These are phyloP conservation scores for Rhinopithecus roxellana DNA, from an alignment of 2,113 vertebrate genomes.

Conservation along the genomic window DNA sequence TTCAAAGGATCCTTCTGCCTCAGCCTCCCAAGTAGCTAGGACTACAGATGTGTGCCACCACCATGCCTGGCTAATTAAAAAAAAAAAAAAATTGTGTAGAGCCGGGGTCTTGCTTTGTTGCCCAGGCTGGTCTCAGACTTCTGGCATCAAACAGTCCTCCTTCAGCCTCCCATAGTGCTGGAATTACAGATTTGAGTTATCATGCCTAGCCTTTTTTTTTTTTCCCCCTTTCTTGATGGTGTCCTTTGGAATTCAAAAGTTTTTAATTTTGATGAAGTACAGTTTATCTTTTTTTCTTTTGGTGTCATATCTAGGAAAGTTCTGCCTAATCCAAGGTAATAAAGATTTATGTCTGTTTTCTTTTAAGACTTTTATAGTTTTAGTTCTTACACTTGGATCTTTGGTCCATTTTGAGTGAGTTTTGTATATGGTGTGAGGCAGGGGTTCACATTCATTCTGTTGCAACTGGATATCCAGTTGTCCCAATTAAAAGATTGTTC, in stretches of 20 bases:
- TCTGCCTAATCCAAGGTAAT: background rate
- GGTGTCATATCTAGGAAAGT: background rate
- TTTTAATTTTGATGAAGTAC: background rate
- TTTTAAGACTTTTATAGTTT: background rate
- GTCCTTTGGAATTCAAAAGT: background rate
- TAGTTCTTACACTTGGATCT: background rate
- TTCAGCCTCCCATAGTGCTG: too few species aligned
- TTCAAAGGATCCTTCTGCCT: too few species aligned
- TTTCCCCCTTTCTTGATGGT: background rate
- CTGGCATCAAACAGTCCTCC: too few species aligned
- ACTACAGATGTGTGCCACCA: too few species aligned
- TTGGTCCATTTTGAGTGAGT: background rate
- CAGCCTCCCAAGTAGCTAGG: too few species aligned
- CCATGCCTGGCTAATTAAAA: too few species aligned
- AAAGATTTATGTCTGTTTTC: background rate
- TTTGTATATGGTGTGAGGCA: background rate
- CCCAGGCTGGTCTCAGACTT: too few species aligned
- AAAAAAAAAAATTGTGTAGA: too few species aligned
- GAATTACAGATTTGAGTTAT: too few species aligned
- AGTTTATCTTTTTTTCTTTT: background rate
- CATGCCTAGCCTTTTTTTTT: background rate
- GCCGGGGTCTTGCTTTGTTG: too few species aligned
- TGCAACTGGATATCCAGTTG: background rate
- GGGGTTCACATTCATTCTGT: background rate
- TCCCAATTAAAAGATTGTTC: background rate